Conservation (phyloP, 1,140 invertebrate genomes). For the Paraescarpia echinospica region DNA sequence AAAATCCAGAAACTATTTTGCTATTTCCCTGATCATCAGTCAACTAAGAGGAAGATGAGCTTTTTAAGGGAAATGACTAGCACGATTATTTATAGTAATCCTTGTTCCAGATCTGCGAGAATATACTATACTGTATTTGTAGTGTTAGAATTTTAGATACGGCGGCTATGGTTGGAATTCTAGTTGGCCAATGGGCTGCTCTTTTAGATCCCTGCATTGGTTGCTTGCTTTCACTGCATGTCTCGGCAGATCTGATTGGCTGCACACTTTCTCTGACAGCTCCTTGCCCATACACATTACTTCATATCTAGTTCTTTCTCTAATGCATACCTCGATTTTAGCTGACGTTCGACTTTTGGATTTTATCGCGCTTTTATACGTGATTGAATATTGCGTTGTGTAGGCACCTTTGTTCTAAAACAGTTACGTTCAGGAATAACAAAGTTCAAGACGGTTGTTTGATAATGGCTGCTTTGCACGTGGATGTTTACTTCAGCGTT, state of each 20-base stretch:
- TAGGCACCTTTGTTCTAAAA: background rate
- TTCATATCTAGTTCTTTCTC: background rate
- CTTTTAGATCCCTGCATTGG: background rate
- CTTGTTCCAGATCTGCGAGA: background rate
- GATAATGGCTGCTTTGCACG: background rate
- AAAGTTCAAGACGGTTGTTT: background rate
- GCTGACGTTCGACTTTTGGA: background rate
- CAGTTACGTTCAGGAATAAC: background rate
- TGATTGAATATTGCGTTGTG: background rate
- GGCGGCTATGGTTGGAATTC: background rate
- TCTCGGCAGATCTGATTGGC: background rate
- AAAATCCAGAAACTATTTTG: too few species aligned
- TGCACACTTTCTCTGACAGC: background rate
- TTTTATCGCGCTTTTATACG: background rate
- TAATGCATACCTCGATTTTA: background rate
- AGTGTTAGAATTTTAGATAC: background rate
- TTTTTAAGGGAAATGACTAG: background rate
- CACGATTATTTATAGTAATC: background rate
- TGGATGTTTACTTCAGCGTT: background rate
- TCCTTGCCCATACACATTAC: background rate
- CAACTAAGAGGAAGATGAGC: background rate
- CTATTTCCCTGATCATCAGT: background rate
- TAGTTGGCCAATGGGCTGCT: background rate
- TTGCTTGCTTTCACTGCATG: slow-evolving; percentile 4
- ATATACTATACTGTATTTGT: background rate